A percentile compares a stretch with the other conserved stretches of the same genome.
These are phyloP conservation scores for Montipora capricornis DNA, from an alignment of 64 coral and sea anemone genomes.

Conservation along the genomic window DNA sequence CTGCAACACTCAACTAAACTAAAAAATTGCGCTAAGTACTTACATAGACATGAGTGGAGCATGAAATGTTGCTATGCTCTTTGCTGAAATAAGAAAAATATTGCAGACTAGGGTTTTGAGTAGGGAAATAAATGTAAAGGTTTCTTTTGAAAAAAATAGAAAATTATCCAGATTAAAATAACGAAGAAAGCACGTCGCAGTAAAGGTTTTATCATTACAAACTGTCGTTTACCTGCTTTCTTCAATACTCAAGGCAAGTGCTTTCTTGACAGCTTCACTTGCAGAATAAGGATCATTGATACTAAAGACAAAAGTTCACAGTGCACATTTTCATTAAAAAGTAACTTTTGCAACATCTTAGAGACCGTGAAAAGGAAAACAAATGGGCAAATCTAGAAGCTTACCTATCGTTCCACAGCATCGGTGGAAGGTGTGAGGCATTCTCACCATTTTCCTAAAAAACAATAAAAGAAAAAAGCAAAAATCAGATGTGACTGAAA, in stretches of 20 bases:
- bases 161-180: not conserved
- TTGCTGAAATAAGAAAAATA: not conserved
- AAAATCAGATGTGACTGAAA: not conserved
- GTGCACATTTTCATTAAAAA: not conserved
- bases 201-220: not conserved
- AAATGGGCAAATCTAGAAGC: not conserved
- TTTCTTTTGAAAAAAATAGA: not conserved
- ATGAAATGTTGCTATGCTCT: not conserved
- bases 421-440: not conserved
- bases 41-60: not conserved
- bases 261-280: conserved; percentile 19
- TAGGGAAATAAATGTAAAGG: not conserved
- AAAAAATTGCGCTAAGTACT: not conserved
- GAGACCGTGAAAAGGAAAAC: not conserved
- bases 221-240: conserved; percentile 15
- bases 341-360: not conserved
- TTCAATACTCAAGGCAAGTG: not conserved
- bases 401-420: not conserved
- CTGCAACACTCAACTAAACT: not conserved
- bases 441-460: conserved; percentile 6
- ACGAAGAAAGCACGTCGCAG: not conserved
- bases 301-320: not conserved
- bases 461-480: not conserved
- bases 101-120: not conserved
- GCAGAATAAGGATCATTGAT: conserved; percentile 12